These are phyloP conservation scores for Chromis chromis DNA, from an alignment of 2,797 vertebrate species.

Conservation along the genomic window DNA sequence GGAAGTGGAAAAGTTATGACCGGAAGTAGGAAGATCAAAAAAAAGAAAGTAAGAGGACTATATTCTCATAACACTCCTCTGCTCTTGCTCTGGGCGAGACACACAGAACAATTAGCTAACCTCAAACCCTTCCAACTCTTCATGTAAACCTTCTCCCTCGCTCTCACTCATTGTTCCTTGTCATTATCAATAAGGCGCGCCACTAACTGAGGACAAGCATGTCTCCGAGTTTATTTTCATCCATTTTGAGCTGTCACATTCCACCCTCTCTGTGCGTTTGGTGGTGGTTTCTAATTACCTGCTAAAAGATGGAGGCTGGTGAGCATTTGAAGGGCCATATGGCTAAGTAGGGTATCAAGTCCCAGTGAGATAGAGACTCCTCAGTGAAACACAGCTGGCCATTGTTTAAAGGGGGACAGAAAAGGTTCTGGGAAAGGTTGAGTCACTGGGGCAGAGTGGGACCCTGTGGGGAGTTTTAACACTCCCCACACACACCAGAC, in stretches of 20 bases:
- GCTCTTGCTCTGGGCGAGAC: constrained; percentile 15
- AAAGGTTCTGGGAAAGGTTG: constrained; percentile 72
- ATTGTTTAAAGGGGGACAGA: constrained; percentile 71
- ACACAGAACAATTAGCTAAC: constrained; percentile 33
- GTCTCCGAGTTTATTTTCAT: constrained; percentile 58
- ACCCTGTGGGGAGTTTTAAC: constrained; percentile 47
- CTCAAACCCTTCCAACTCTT: constrained; percentile 39
- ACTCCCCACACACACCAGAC: constrained; percentile 35
- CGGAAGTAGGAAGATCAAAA: not conserved
- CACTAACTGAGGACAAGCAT: constrained; percentile 23
- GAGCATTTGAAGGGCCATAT: constrained; percentile 66
- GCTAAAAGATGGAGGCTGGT: constrained; percentile 47
- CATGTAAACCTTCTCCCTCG: constrained; percentile 19
- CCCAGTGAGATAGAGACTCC: constrained; percentile 42
- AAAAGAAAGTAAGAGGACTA: constrained; percentile 12
- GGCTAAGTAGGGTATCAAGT: constrained; percentile 63
- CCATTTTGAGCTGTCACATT: constrained; percentile 65
- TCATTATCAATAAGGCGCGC: constrained; percentile 39
- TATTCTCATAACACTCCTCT: constrained; percentile 12
- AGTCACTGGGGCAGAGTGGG: constrained; percentile 58
- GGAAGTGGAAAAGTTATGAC: constrained; percentile 17
- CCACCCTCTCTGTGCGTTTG: constrained; percentile 50
- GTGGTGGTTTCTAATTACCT: constrained; percentile 72
- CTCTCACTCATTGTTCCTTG: constrained; percentile 36
- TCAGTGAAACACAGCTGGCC: constrained; percentile 73